Conservation (phyloP, 2,888 invertebrate genomes). For the Tetheella fluctuosa region DNA sequence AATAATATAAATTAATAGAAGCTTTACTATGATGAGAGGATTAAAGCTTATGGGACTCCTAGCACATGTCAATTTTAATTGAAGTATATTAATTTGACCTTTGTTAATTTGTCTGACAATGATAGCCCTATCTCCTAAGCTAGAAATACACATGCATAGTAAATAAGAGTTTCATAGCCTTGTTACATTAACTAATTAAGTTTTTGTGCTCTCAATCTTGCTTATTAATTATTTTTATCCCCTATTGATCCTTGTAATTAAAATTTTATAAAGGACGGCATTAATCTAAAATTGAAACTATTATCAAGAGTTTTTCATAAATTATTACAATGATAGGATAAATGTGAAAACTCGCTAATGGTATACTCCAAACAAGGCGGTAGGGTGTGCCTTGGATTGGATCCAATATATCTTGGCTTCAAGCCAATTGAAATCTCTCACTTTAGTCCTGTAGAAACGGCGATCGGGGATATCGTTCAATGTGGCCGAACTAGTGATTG, state of each 20-base stretch:
- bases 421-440: conserved; percentile 60
- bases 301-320: conserved; percentile 10
- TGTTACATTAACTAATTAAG: too few relatives aligned
- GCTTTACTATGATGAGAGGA: too few relatives aligned
- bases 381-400: conserved; percentile 57
- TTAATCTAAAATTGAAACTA: background rate
- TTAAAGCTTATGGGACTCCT: too few relatives aligned
- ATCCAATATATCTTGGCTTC: conserved; percentile 59
- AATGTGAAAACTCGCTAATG: conserved; percentile 60
- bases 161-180: too few relatives aligned
- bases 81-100: too few relatives aligned
- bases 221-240: too few relatives aligned
- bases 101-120: too few relatives aligned
- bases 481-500: conserved; percentile 32
- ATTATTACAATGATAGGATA: conserved; percentile 36
- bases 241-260: conserved; percentile 15
- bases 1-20: too few relatives aligned
- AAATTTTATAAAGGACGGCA: conserved; percentile 10
- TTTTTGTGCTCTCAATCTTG: too few relatives aligned
- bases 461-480: conserved; percentile 43
- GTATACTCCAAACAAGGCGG: conserved; percentile 54
- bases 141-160: too few relatives aligned
- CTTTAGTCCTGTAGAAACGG: conserved; percentile 52
- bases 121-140: too few relatives aligned
- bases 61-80: too few relatives aligned